Evolutionary conservation across 1,140 invertebrate species (phyloP), one percentile per base, ranked within the genome.

Genomic region (Uloborus diversus): DNA sequence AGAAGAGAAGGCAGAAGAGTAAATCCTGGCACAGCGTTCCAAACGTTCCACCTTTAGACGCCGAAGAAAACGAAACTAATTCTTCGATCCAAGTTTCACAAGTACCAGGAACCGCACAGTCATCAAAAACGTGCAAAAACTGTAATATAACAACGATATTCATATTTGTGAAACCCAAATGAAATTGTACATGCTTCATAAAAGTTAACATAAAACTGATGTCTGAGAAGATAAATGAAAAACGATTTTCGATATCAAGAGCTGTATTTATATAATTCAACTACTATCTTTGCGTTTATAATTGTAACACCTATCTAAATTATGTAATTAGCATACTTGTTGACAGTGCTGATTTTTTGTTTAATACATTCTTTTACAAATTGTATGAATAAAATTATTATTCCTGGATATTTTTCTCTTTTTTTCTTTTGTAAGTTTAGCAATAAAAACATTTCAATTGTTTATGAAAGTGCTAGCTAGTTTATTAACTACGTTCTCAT

Each of bases 1-100:
- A 32, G 78, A 30, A 2, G 59, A 79, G 61, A 32, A 71, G 3
- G 42, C 59, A 14, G 66, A 80, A n/a, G 79, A 80, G 37, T 80
- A 57, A 80, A 53, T 5, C 5, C n/a, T 53, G 49, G n/a, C n/a
- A n/a, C n/a, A n/a, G 30, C 57, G 23, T 35, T 53, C 23, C 61
- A 53, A 49, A 79, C 76, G 76, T 79, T 79, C 76, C 76, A 79
- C 65, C 32, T 33, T 28, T 32, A 69, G 73, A 49, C 42, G 47
- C 57, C 37, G 33, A 51, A 2, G 27, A 53, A 69, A 69, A 53
- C 33, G 23, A 33, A 20, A 28, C 25, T 56, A 37, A 13, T 68
- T 23, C 11, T 5, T 56, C 17, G 17, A 47, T 69, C 49, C 30
- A 69, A 47, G 30, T 69, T 35, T 23, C 35, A 69, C 66, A 17